Percentiles rank a stretch among this genome's conserved stretches.
Conservation (phyloP, 1,140 invertebrate species). For the Eriocheir sinensis region DNA sequence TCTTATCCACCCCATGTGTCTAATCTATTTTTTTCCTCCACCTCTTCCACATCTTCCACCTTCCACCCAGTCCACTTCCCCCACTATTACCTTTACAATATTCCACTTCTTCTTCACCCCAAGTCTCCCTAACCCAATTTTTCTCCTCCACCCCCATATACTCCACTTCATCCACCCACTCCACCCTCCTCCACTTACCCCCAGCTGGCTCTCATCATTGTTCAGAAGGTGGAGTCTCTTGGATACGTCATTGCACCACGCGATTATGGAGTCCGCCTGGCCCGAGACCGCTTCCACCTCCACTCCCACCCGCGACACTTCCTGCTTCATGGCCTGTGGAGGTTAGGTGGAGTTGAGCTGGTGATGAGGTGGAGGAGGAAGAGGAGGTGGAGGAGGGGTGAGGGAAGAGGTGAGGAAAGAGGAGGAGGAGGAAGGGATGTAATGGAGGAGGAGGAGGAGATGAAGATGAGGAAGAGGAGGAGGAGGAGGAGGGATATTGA, state of each 20-base stretch:
- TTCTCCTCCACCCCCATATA: not conserved
- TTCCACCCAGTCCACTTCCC: not conserved
- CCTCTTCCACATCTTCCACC: not conserved
- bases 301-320: constrained; percentile 44
- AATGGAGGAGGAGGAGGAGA: too few relatives aligned
- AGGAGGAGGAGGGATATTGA: too few relatives aligned
- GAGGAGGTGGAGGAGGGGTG: not conserved
- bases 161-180: too few relatives aligned
- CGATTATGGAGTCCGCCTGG: constrained; percentile 51
- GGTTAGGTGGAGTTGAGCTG: not conserved
- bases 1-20: not conserved
- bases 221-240: constrained; percentile 84
- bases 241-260: constrained; percentile 82
- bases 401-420: not conserved
- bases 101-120: too few relatives aligned
- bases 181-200: too few relatives aligned
- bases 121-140: not conserved
- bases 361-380: not conserved
- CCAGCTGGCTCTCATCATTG: constrained; percentile 84
- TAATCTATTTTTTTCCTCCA: not conserved
- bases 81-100: too few relatives aligned
- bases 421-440: not conserved
- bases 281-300: constrained; percentile 32
- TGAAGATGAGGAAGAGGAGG: too few relatives aligned
- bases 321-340: constrained; percentile 53